Base-by-base conservation (phyloP, 92 coral and sea anemone genomes). In the Zoanthus sociatus region DNA sequence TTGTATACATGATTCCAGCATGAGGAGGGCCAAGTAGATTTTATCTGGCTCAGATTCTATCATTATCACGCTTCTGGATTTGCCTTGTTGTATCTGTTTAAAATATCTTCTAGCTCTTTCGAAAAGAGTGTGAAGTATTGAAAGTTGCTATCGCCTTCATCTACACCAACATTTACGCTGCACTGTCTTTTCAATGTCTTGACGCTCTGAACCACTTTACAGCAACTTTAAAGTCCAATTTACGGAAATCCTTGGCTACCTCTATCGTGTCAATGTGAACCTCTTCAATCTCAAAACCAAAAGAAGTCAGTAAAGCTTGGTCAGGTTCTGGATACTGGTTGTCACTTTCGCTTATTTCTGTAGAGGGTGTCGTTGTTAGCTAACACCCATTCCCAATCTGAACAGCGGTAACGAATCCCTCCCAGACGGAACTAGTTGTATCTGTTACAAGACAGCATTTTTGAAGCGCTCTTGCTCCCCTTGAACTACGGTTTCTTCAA, bases 361-460 rank as follows among this genome's bases (percentile, higher is more conserved):
- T 78, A 0, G 42, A 33, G 5, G 72, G 55, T 7, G 55, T 78
- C 48, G 84, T 78, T n/a, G 84, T 78, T 9, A 78, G 84, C 16
- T 47, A 15, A 33, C 42, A 78, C 15, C 33, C 9, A 6, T 17
- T 1, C 8, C 17, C 71, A 33, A 16, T 44, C 54, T 45, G n/a
- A n/a, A 78, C 16, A 10, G 72, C 50, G 33, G 20, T 17, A 17
- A 31, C 21, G 72, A 78, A 61, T 15, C 50, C 10, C 14, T 78
- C 73, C 72, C 83, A 78, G 53, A 78, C 72, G 7, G 83, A 37
- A 42, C 83, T 55, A 11, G 83, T 58, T 13, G 30, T 3, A 20
- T 78, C 72, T 16, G 72, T 60, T 0, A 78, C 14, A 1, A 61
- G 30, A 42, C 55, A 53, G 18, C 12, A 18, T 60, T 17, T 33